Evolutionary conservation across 1,140 invertebrate genomes (phyloP).

Genomic region (Diachasma alloeum): DNA sequence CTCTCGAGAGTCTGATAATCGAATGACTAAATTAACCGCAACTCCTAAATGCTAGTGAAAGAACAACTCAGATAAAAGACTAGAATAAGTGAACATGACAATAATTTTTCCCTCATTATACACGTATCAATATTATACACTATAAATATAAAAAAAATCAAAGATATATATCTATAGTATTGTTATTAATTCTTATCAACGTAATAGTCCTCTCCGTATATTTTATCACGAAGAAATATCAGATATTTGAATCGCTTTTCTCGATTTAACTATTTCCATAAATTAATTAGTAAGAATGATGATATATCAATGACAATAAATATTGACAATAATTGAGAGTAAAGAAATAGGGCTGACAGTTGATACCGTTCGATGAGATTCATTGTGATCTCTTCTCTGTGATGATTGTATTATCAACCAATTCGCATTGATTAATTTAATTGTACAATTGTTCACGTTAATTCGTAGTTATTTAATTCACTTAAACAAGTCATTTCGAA

Average conservation of each 20-base stretch:
- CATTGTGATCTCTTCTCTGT: neutral
- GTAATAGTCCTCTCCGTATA: slow-evolving; percentile 1
- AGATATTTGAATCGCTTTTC: slow-evolving; percentile 1
- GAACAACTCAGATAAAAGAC: neutral
- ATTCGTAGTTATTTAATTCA: neutral
- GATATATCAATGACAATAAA: neutral
- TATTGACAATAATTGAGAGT: neutral
- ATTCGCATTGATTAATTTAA: neutral
- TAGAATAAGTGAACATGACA: neutral
- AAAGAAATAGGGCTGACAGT: neutral
- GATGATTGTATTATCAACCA: neutral
- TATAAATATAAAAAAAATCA: neutral
- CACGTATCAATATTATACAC: neutral
- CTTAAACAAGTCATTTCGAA: too few species aligned
- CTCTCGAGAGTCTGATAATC: neutral
- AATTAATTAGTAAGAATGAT: neutral
- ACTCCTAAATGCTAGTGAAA: neutral
- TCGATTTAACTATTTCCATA: slow-evolving; percentile 7
- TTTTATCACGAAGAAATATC: slow-evolving; percentile 1
- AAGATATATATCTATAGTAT: neutral
- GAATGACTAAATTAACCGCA: neutral
- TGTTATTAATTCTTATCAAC: neutral
- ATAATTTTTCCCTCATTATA: slow-evolving; percentile 11
- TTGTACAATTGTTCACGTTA: neutral
- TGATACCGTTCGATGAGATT: neutral